Evolutionary conservation across 1,140 invertebrate genomes (phyloP), one percentile per base, ranked within the genome.

Genomic region (Thaumatotibia leucotreta): DNA sequence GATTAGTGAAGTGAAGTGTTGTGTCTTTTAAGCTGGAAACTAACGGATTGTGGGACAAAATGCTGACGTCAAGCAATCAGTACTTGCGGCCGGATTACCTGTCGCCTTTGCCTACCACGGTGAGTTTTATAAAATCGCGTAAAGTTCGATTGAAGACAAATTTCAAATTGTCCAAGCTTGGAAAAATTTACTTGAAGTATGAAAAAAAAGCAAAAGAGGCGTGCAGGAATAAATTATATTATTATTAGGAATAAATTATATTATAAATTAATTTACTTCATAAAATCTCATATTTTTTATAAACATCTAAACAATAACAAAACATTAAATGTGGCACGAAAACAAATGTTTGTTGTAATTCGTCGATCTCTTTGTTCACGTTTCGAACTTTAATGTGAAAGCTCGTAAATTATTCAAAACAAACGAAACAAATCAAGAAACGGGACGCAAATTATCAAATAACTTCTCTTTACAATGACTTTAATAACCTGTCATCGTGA

Each of bases 21-120:
- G 68, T 77, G 77, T 69, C 52, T 73, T 77, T 75, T 83, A 87
- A 84, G 76, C 86, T 89, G 85, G 88, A 87, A 81, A 84, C 88
- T 83, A 83, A 79, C 68, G 73, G 80, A 72, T 70, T 88, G 82
- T 89, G 88, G 86, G 84, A 83, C 88, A 89, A 83, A 69, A 97
- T 97, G 96, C 93, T 97, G 93, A 96, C 96, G 82, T 95, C 95
- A 79, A 95, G 94, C 83, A 97, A 96, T 92, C 97, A 97, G 92
- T 97, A 97, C 91, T 93, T 97, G 82, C 93, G 96, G 91, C 97
- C 97, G 93, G 97, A 98, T 92, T 98, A 97, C 89, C 93, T 97
- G 83, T 96, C 96, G 78, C 96, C 97, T 74, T 91, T 97, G 72
- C 96, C 97, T 66, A 97, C 96, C 52, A 97, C 96, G 93, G 96